These are phyloP conservation scores for Anser cygnoides DNA, from an alignment of 2,113 vertebrate genomes.

Conservation along the genomic window DNA sequence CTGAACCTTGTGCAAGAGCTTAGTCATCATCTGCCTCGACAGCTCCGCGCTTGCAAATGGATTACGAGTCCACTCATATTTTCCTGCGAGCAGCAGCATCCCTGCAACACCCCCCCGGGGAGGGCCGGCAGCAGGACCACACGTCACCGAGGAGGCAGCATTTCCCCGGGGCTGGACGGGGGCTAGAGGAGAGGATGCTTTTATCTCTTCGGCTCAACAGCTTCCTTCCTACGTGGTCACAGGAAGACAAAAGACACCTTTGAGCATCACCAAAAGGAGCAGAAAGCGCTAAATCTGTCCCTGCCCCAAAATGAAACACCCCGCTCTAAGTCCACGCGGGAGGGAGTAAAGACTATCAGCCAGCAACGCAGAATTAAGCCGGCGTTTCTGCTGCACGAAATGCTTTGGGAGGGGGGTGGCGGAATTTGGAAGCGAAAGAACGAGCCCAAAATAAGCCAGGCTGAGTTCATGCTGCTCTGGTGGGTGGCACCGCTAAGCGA, in stretches of 20 bases:
- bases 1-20: slow-evolving; percentile 41
- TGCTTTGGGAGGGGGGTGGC: not conserved
- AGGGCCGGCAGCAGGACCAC: not conserved
- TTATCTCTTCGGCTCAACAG: slow-evolving; percentile 38
- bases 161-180: not conserved
- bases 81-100: not conserved
- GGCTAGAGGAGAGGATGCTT: not conserved
- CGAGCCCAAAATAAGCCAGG: not conserved
- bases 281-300: not conserved
- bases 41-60: not conserved
- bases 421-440: not conserved
- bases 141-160: not conserved
- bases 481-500: not conserved
- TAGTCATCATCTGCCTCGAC: slow-evolving; percentile 63
- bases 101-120: not conserved
- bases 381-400: not conserved
- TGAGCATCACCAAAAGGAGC: not conserved
- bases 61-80: slow-evolving; percentile 9
- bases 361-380: not conserved
- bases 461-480: not conserved
- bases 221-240: slow-evolving; percentile 28
- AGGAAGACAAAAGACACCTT: slow-evolving; percentile 28
- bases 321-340: not conserved
- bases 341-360: not conserved
- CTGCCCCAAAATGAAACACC: not conserved